Base-by-base conservation (phyloP, 2,888 invertebrate species). In the Thymelicus lineola region DNA sequence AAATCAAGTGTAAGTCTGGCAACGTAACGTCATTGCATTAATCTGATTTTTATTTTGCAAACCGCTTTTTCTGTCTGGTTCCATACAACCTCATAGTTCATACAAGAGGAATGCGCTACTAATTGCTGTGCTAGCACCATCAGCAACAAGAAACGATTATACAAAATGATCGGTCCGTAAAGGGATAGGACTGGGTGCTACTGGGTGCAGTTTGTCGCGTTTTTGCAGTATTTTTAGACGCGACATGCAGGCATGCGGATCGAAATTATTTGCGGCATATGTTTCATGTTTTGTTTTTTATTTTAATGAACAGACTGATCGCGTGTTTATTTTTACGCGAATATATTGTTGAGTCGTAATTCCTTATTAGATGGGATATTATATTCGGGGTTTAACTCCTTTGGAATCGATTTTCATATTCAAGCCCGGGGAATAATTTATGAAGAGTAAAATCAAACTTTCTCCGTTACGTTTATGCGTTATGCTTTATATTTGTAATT, bases 171-270 rank as follows among this genome's bases (percentile, higher is more conserved):
- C 35, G 45, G 45, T 45, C 65, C 55, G 14, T 55, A 53, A 64
- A 64, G 55, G 55, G 35, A 7, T 57, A 57, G 42, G 42, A 15
- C 50, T 50, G 50, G 63, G 9, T 50, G 10, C 15, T 28, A 12
- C 50, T 50, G 50, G 63, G 9, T 50, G 10, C 15, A 12, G 38
- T 50, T 63, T 53, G 15, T 35, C 36, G 50, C 63, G 36, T 63
- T 50, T 63, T 63, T 63, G 50, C n/a, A 50, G 38, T 63, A 63
- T 63, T 53, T 50, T 63, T 63, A 63, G 36, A 63, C 28, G 36
- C 28, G 36, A 63, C 35, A 50, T 17, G 35, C 50, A 63, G 6
- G 50, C 46, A 50, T 38, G 36, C 36, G 46, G 53, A 53, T 53
- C 53, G 53, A 53, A 53, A 53, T 53, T 20, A 15, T 48, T 7